Conservation (phyloP, 2,113 vertebrate species). For the Motacilla tschutschensis region DNA sequence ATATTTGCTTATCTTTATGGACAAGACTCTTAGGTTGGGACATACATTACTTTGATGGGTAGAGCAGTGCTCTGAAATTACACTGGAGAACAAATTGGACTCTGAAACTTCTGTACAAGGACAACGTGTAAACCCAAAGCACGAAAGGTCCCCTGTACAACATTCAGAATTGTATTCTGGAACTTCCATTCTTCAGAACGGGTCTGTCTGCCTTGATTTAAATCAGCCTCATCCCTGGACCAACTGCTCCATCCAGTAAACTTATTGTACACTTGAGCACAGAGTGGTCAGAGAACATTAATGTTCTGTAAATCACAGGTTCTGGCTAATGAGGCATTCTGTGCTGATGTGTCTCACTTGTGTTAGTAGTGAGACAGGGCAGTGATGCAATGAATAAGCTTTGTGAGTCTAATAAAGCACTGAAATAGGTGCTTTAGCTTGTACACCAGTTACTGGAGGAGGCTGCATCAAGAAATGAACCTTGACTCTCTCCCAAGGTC, state of each 20-base stretch:
- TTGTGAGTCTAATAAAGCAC: not conserved
- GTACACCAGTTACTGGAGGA: not conserved
- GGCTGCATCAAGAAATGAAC: not conserved
- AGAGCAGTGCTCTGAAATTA: not conserved
- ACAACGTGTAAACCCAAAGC: not conserved
- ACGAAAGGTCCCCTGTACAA: not conserved
- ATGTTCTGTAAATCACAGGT: not conserved
- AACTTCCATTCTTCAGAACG: not conserved
- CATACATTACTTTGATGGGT: not conserved
- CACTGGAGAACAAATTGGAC: not conserved
- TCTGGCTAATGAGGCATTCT: not conserved
- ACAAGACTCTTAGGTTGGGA: not conserved
- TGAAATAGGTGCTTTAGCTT: not conserved
- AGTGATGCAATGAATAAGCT: not conserved
- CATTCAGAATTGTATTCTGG: not conserved
- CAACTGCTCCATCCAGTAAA: not conserved
- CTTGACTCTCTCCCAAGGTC: not conserved
- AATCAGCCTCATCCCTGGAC: not conserved
- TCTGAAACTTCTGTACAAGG: not conserved
- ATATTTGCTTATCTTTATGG: not conserved
- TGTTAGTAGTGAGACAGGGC: not conserved
- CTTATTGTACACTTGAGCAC: accelerated
- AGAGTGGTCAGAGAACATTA: not conserved
- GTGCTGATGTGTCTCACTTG: not conserved
- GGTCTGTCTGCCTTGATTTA: not conserved